Evolutionary conservation across 2,888 invertebrate genomes (phyloP).

Genomic region (Gibbula magus): DNA sequence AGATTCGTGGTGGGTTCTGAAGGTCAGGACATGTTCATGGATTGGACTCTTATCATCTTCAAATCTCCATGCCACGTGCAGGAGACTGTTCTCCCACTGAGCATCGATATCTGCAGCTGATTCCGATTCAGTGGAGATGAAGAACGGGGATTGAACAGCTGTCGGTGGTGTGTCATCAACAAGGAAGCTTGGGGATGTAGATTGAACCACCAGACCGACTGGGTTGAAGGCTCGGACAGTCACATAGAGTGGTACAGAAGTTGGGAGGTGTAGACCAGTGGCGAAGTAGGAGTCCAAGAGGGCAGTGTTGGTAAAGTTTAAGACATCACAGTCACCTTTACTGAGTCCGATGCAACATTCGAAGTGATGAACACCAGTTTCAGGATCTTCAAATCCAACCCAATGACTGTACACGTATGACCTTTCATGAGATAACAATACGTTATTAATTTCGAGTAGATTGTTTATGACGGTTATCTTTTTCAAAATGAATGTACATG

Average conservation of each 20-base stretch:
- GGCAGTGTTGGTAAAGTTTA: slow-evolving; percentile 26
- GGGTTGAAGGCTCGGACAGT: slow-evolving; percentile 37
- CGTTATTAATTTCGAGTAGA: not conserved
- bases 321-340: slow-evolving; percentile 33
- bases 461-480: too few species aligned
- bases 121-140: not conserved
- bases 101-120: not conserved
- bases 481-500: too few species aligned
- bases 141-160: not conserved
- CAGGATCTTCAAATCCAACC: slow-evolving; percentile 24
- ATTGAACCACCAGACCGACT: slow-evolving; percentile 27
- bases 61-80: slow-evolving; percentile 37
- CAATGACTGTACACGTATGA: not conserved
- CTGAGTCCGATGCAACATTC: slow-evolving; percentile 13
- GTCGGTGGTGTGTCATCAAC: slow-evolving; percentile 34
- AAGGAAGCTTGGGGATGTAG: slow-evolving; percentile 34
- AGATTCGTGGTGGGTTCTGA: slow-evolving; percentile 42
- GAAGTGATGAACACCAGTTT: slow-evolving; percentile 19
- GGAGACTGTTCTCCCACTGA: slow-evolving; percentile 45
- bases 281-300: slow-evolving; percentile 25
- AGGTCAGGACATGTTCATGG: slow-evolving; percentile 30
- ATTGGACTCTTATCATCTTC: slow-evolving; percentile 44
- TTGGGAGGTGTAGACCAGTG: slow-evolving; percentile 31
- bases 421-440: not conserved
- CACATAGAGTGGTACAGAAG: slow-evolving; percentile 25